Evolutionary conservation across 2,888 invertebrate species (phyloP).

Genomic region (Panorpa germanica): DNA sequence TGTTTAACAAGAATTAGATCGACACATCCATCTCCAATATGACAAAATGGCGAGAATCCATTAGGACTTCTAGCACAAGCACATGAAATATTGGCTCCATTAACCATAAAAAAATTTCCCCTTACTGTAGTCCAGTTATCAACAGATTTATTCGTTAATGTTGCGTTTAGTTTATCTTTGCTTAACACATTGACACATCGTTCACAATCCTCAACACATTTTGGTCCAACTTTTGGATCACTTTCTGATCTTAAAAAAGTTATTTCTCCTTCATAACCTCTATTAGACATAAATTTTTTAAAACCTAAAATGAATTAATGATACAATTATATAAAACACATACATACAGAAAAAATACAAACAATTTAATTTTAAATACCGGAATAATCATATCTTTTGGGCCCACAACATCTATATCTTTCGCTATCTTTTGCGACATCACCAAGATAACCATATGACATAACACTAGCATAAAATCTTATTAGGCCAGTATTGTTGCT

Average conservation of each 20-base stretch:
- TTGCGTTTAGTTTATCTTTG: conserved; percentile 10
- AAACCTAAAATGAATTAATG: conserved; percentile 25
- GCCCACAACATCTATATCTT: conserved; percentile 70
- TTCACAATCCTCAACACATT: conserved; percentile 30
- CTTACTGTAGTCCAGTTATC: conserved; percentile 35
- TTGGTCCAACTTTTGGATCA: conserved; percentile 23
- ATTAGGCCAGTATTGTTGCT: conserved; percentile 36
- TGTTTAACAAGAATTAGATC: conserved; percentile 57
- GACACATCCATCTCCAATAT: conserved; percentile 61
- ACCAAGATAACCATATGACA: conserved; percentile 74
- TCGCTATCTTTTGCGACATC: conserved; percentile 67
- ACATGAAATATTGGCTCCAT: conserved; percentile 58
- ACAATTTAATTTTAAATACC: conserved; percentile 25
- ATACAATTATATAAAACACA: background rate
- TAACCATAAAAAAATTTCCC: conserved; percentile 60
- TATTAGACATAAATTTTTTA: conserved; percentile 39
- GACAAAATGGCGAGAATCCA: conserved; percentile 60
- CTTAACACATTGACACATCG: conserved; percentile 18
- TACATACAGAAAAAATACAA: conserved; percentile 1
- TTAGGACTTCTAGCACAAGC: conserved; percentile 53
- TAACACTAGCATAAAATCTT: conserved; percentile 52
- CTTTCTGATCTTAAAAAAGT: conserved; percentile 28
- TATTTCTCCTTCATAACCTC: conserved; percentile 43
- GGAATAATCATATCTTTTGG: conserved; percentile 60
- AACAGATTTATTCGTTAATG: conserved; percentile 11